Percentiles rank a stretch among this genome's conserved stretches.
phyloP scores from a whole-genome alignment of 1,140 invertebrate species.

The Holotrichia oblita region DNA sequence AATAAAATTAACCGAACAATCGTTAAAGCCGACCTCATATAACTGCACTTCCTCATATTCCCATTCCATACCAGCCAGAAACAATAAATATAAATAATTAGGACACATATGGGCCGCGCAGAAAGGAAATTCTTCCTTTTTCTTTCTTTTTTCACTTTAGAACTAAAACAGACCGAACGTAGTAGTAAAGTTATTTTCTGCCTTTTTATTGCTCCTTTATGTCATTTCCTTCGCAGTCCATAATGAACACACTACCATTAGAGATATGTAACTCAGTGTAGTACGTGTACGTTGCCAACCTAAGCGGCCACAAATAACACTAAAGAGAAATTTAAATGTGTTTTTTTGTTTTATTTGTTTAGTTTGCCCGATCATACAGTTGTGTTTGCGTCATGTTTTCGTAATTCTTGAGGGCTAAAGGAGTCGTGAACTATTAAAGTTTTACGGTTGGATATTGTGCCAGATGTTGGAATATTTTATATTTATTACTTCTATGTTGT shows the following conservation, averaged over 20 bases:
- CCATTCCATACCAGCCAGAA: neutral
- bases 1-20: slow-evolving; percentile 21
- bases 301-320: neutral
- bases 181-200: slow-evolving; percentile 13
- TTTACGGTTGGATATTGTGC: neutral
- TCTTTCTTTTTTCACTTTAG: neutral
- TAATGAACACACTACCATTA: neutral
- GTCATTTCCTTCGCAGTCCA: neutral
- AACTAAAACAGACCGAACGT: neutral
- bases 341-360: neutral
- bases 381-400: neutral
- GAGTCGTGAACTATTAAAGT: neutral
- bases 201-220: slow-evolving; percentile 9
- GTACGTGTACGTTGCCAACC: neutral
- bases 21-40: slow-evolving; percentile 3
- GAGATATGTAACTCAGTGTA: neutral
- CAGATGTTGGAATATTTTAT: neutral
- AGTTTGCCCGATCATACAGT: neutral
- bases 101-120: slow-evolving; percentile 10
- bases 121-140: neutral
- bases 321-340: neutral
- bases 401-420: neutral
- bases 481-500: neutral
- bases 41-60: slow-evolving; percentile 16
- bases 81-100: slow-evolving; percentile 12